phyloP scores from a whole-genome alignment of 1,140 invertebrate species.

The Cyrtorhinus lividipennis region DNA sequence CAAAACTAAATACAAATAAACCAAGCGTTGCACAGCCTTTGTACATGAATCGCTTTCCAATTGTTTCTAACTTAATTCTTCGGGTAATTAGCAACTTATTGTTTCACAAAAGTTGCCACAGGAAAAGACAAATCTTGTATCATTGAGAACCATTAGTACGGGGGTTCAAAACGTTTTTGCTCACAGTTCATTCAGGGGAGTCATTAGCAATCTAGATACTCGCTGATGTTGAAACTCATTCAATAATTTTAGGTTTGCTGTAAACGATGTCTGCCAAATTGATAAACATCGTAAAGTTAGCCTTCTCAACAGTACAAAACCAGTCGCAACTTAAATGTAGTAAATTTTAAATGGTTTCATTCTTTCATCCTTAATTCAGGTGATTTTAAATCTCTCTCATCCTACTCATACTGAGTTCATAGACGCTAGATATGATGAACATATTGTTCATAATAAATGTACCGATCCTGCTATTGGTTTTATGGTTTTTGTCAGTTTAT shows the following conservation, averaged over 20 bases:
- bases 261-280: slow-evolving; percentile 7
- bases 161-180: not conserved
- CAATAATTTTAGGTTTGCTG: slow-evolving; percentile 1
- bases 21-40: not conserved
- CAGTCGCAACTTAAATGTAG: not conserved
- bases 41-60: not conserved
- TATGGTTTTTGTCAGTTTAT: not conserved
- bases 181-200: slow-evolving; percentile 4
- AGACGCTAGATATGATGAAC: too few relatives aligned
- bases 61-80: not conserved
- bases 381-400: too few relatives aligned
- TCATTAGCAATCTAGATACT: not conserved
- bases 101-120: too few relatives aligned
- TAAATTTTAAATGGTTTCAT: not conserved
- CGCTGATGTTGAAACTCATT: not conserved
- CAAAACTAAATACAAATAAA: not conserved
- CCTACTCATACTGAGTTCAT: too few relatives aligned
- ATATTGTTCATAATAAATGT: too few relatives aligned
- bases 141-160: not conserved
- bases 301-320: slow-evolving; percentile 13
- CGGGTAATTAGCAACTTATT: not conserved
- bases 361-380: too few relatives aligned
- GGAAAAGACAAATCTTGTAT: not conserved
- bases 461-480: too few relatives aligned
- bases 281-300: slow-evolving; percentile 1